phyloP scores from a whole-genome alignment of 2,797 vertebrate species.

The Threskiornis aethiopicus region DNA sequence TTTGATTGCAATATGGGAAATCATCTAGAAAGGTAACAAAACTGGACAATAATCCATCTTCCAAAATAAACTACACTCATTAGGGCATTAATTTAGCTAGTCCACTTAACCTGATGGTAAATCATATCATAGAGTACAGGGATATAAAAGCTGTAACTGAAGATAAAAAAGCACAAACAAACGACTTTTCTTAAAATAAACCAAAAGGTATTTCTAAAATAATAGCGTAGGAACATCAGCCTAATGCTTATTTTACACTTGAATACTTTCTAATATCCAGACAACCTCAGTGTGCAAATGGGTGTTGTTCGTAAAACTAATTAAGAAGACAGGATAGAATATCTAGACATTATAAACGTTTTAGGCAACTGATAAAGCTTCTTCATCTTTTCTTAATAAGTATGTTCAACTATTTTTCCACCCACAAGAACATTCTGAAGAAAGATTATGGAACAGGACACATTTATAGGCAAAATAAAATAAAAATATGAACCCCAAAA shows the following conservation, averaged over 20 bases:
- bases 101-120: background rate
- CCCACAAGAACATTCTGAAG: slow-evolving; percentile 15
- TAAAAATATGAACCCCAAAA: background rate
- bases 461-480: slow-evolving; percentile 31
- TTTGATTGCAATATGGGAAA: background rate
- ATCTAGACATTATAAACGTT: slow-evolving; percentile 39
- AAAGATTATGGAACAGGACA: background rate
- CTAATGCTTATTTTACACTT: slow-evolving; percentile 54
- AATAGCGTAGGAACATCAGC: background rate
- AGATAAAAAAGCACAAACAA: background rate
- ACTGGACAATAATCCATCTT: background rate
- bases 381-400: slow-evolving; percentile 52
- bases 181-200: background rate
- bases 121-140: background rate
- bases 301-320: background rate
- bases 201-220: slow-evolving; percentile 27
- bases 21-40: background rate
- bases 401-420: slow-evolving; percentile 23
- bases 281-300: slow-evolving; percentile 26
- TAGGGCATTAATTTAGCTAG: background rate
- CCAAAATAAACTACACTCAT: background rate
- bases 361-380: slow-evolving; percentile 24
- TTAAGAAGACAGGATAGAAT: slow-evolving; percentile 33
- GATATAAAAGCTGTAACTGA: background rate
- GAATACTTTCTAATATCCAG: slow-evolving; percentile 47